Conservation (phyloP, 2,888 invertebrate species). For the Drosophila histrio region DNA sequence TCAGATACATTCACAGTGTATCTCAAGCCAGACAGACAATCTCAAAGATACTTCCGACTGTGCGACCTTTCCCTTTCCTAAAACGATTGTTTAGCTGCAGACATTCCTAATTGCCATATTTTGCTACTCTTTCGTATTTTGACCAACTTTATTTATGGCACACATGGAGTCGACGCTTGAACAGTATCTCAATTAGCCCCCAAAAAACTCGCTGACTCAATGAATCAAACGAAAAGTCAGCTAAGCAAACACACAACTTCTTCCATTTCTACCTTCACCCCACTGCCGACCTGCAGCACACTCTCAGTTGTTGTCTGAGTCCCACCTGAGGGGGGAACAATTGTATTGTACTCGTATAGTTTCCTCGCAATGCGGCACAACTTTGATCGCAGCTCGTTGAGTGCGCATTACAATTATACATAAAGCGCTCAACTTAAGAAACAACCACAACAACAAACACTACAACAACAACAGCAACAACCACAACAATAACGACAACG, state of each 20-base stretch:
- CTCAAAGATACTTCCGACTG: not conserved
- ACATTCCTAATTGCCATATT: not conserved
- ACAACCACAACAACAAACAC: not conserved
- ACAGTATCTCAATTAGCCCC: slow-evolving; percentile 4
- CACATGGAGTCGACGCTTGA: not conserved
- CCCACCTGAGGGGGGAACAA: not conserved
- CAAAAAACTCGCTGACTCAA: slow-evolving; percentile 16
- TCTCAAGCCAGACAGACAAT: not conserved
- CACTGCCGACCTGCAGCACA: slow-evolving; percentile 1
- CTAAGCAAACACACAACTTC: slow-evolving; percentile 19
- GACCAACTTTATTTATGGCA: slow-evolving; percentile 12
- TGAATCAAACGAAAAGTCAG: not conserved
- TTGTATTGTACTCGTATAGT: not conserved
- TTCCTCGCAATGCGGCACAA: slow-evolving; percentile 12
- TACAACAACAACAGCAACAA: not conserved
- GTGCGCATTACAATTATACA: slow-evolving; percentile 35
- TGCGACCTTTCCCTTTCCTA: slow-evolving; percentile 33
- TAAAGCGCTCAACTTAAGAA: slow-evolving; percentile 36
- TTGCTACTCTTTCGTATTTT: not conserved
- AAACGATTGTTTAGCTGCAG: slow-evolving; percentile 18
- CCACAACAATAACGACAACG: slow-evolving; percentile 14
- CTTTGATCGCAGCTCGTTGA: slow-evolving; percentile 39
- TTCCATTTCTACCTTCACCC: not conserved
- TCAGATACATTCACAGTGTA: slow-evolving; percentile 19
- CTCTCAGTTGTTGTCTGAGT: slow-evolving; percentile 13